Evolutionary conservation across 1,140 invertebrate species (phyloP).

Genomic region (Papilio glaucus): DNA sequence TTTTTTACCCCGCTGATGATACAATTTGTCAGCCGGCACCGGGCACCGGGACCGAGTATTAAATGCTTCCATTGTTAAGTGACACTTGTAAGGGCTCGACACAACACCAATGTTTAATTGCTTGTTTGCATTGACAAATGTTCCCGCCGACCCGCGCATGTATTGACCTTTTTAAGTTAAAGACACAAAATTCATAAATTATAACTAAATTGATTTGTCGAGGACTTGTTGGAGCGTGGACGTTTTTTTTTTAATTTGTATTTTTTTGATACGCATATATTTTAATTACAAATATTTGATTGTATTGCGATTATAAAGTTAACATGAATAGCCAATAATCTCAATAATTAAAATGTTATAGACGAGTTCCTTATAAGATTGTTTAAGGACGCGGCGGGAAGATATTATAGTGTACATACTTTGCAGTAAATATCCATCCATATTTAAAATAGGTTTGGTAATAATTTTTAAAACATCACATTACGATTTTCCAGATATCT

Average conservation of each 20-base stretch:
- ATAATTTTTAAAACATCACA: no score
- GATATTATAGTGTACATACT: no score
- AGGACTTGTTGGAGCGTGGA: neutral
- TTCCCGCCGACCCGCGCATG: slow-evolving; percentile 29
- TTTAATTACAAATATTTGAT: no score
- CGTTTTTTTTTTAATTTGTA: neutral
- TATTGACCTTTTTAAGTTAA: slow-evolving; percentile 16
- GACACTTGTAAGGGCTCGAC: slow-evolving; percentile 72
- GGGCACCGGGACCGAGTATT: slow-evolving; percentile 56
- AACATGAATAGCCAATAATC: no score
- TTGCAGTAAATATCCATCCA: no score
- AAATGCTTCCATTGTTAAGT: slow-evolving; percentile 66
- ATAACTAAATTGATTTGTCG: slow-evolving; percentile 30
- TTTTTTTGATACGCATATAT: no score
- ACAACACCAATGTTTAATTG: slow-evolving; percentile 68
- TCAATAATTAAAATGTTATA: no score
- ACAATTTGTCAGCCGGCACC: slow-evolving; percentile 67
- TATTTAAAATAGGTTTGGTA: no score
- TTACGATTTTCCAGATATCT: no score
- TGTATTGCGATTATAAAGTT: no score
- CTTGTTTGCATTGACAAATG: slow-evolving; percentile 78
- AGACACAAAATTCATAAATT: slow-evolving; percentile 8
- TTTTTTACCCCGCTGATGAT: slow-evolving; percentile 52
- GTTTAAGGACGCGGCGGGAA: no score
- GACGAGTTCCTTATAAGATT: no score